Conservation (phyloP, 2,888 invertebrate genomes). For the Drosophila neotestacea region DNA sequence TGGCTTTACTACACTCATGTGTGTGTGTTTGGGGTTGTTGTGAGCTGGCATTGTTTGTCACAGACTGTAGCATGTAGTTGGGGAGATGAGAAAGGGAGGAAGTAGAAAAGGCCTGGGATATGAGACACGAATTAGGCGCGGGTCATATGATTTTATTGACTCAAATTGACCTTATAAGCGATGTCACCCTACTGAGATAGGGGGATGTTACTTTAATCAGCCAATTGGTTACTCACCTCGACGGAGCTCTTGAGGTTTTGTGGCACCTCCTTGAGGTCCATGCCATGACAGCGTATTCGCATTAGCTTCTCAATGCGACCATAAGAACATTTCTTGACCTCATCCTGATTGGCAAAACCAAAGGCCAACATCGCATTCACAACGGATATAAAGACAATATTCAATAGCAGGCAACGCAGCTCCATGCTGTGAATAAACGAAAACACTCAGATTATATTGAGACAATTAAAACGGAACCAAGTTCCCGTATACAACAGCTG, state of each 20-base stretch:
- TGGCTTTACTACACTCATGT: background rate
- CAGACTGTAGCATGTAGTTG: background rate
- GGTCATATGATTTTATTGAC: conserved; percentile 63
- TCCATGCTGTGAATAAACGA: conserved; percentile 67
- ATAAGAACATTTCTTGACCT: conserved; percentile 79
- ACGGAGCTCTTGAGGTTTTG: conserved; percentile 82
- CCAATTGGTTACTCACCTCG: conserved; percentile 79
- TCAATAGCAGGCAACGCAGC: conserved; percentile 71
- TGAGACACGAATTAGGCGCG: conserved; percentile 57
- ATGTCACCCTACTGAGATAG: background rate
- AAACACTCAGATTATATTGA: conserved; percentile 8
- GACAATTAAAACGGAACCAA: background rate
- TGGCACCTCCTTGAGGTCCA: conserved; percentile 84
- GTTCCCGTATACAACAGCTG: conserved; percentile 2
- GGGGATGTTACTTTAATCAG: background rate
- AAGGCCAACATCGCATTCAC: conserved; percentile 75
- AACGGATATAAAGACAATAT: conserved; percentile 60
- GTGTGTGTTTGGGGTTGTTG: conserved; percentile 23
- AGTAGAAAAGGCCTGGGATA: conserved; percentile 15
- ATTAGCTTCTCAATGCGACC: conserved; percentile 79
- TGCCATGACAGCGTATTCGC: conserved; percentile 81
- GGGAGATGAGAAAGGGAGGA: background rate
- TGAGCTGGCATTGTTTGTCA: conserved; percentile 7
- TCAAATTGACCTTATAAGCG: conserved; percentile 60
- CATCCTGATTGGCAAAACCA: conserved; percentile 76